Percentiles rank a stretch among this genome's conserved stretches.
phyloP scores from a whole-genome alignment of 2,113 vertebrate genomes.

The Dasypus novemcinctus region DNA sequence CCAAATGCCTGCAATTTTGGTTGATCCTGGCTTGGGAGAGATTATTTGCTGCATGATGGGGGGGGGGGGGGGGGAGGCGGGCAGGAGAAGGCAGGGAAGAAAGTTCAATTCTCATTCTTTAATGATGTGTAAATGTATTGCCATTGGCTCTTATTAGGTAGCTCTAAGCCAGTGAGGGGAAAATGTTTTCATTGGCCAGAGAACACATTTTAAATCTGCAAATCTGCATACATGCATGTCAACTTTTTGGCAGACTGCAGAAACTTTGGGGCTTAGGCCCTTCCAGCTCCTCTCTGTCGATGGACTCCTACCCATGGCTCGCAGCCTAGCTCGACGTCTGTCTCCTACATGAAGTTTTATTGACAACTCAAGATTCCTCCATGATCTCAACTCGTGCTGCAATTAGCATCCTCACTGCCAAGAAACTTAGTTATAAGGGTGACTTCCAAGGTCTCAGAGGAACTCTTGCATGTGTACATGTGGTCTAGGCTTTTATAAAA shows the following conservation, averaged over 20 bases:
- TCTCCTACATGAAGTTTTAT: neutral
- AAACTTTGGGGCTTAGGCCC: neutral
- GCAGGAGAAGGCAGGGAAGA: neutral
- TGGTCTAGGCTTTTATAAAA: neutral
- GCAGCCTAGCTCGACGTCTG: neutral
- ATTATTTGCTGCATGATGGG: neutral
- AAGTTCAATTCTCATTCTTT: constrained; percentile 63
- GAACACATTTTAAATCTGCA: neutral
- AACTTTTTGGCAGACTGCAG: constrained; percentile 23
- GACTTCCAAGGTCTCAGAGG: neutral
- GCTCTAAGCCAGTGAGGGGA: constrained; percentile 35
- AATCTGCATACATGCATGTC: neutral
- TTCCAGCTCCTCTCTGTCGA: neutral
- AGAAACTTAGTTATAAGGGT: neutral
- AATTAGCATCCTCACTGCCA: neutral
- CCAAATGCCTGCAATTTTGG: neutral
- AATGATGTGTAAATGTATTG: constrained; percentile 44
- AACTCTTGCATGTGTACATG: neutral
- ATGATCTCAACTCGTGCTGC: neutral
- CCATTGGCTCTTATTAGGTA: constrained; percentile 39
- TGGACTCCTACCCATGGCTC: neutral
- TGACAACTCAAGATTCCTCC: neutral
- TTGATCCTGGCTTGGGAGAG: neutral
- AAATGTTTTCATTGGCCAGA: constrained; percentile 53
- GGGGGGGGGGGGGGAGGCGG: too few relatives aligned